Evolutionary conservation across 2,888 invertebrate genomes (phyloP).

Genomic region (Drosophila affinis): DNA sequence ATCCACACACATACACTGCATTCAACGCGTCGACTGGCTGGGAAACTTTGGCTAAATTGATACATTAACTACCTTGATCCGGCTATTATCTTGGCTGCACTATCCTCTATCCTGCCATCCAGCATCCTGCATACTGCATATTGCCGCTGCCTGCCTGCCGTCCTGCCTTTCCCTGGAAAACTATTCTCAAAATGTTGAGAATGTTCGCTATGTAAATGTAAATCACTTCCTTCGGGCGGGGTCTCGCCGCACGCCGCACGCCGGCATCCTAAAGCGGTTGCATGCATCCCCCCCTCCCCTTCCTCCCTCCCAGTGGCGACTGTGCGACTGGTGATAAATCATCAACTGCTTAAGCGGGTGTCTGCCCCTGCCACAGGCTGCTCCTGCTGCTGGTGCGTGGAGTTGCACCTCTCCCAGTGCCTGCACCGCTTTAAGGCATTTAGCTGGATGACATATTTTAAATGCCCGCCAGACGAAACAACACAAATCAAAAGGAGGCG

Average conservation of each 20-base stretch:
- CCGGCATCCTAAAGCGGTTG: constrained; percentile 2
- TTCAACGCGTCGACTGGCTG: neutral
- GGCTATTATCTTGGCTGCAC: constrained; percentile 68
- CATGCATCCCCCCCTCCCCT: constrained; percentile 13
- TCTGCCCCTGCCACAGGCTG: constrained; percentile 29
- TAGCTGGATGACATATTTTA: constrained; percentile 77
- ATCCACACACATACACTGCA: constrained; percentile 28
- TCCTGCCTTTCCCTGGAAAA: constrained; percentile 47
- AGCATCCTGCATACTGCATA: constrained; percentile 18
- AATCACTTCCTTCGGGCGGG: constrained; percentile 70
- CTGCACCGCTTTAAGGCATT: constrained; percentile 72
- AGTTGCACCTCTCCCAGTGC: neutral
- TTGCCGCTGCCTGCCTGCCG: constrained; percentile 39
- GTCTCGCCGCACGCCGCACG: constrained; percentile 16
- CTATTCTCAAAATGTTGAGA: constrained; percentile 73
- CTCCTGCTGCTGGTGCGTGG: constrained; percentile 26
- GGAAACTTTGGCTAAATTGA: constrained; percentile 56
- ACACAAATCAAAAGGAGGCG: constrained; percentile 68
- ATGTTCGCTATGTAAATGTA: constrained; percentile 74
- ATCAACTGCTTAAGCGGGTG: constrained; percentile 76
- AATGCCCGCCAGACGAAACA: constrained; percentile 71
- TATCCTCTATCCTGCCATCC: constrained; percentile 28
- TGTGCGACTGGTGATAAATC: constrained; percentile 69
- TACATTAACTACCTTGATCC: constrained; percentile 78
- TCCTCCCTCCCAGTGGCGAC: constrained; percentile 31